These are phyloP conservation scores for Lasius fuliginosus DNA, from an alignment of 2,888 invertebrate genomes.

Conservation along the genomic window DNA sequence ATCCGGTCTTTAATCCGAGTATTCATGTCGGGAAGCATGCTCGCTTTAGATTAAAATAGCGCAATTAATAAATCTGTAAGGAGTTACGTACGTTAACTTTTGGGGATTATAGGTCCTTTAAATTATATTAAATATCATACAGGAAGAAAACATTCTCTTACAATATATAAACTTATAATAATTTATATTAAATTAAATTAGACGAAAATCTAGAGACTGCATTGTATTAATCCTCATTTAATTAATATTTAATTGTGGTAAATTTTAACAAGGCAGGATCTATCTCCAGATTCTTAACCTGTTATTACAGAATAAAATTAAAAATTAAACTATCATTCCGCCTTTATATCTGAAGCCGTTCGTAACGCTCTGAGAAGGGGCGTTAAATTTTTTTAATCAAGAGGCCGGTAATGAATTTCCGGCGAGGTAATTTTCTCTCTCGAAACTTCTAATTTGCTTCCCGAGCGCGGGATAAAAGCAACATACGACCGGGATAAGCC, in stretches of 20 bases:
- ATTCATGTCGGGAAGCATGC: conserved; percentile 3
- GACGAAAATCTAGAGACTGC: background rate
- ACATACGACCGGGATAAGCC: background rate
- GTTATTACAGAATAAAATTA: conserved; percentile 15
- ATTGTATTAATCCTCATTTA: background rate
- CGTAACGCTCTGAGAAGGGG: background rate
- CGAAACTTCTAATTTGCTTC: conserved; percentile 1
- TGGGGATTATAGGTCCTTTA: background rate
- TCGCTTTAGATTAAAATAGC: conserved; percentile 22
- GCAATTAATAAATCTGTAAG: conserved; percentile 4
- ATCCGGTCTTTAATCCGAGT: conserved; percentile 22
- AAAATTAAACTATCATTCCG: background rate
- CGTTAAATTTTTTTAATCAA: conserved; percentile 7
- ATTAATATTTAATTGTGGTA: conserved; percentile 8
- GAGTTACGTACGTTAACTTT: background rate
- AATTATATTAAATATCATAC: background rate
- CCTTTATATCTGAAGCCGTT: background rate
- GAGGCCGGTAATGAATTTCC: conserved; percentile 29
- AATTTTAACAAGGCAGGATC: background rate
- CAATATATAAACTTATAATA: too few species aligned
- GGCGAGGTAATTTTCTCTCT: conserved; percentile 12
- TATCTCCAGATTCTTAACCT: background rate
- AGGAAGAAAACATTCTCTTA: background rate
- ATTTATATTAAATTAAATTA: background rate
- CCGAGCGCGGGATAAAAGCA: background rate